Conservation (phyloP, 2,888 invertebrate genomes). For the Odiellus spinosus region DNA sequence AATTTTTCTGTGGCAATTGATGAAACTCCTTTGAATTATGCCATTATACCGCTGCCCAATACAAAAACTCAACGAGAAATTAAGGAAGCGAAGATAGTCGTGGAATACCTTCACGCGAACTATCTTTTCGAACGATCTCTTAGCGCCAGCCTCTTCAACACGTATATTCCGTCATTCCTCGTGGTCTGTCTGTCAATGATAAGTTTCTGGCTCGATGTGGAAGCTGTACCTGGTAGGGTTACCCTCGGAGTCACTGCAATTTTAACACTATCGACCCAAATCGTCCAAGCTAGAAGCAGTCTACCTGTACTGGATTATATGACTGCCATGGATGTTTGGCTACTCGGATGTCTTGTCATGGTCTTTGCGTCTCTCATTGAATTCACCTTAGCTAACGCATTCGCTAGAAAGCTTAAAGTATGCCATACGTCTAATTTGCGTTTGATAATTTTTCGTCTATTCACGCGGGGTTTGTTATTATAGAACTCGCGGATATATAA, state of each 20-base stretch:
- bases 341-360: conserved; percentile 8
- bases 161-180: conserved; percentile 11
- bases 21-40: too few species aligned
- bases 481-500: too few species aligned
- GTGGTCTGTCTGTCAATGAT: conserved; percentile 13
- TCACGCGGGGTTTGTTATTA: too few species aligned
- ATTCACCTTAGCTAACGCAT: conserved; percentile 6
- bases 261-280: conserved; percentile 6
- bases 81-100: too few species aligned
- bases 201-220: conserved; percentile 14
- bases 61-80: too few species aligned
- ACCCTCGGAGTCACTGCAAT: conserved; percentile 11
- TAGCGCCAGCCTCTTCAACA: conserved; percentile 10
- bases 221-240: conserved; percentile 15
- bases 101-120: not conserved
- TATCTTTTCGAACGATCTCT: conserved; percentile 9
- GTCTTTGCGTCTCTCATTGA: conserved; percentile 10
- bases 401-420: not conserved
- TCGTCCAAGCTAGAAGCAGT: too few species aligned
- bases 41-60: too few species aligned
- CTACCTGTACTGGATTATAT: conserved; percentile 9
- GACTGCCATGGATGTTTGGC: conserved; percentile 11
- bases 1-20: too few species aligned
- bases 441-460: too few species aligned
- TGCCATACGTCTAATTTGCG: too few species aligned